Evolutionary conservation across 1,140 invertebrate species (phyloP).

Genomic region (Arctopsyche grandis): DNA sequence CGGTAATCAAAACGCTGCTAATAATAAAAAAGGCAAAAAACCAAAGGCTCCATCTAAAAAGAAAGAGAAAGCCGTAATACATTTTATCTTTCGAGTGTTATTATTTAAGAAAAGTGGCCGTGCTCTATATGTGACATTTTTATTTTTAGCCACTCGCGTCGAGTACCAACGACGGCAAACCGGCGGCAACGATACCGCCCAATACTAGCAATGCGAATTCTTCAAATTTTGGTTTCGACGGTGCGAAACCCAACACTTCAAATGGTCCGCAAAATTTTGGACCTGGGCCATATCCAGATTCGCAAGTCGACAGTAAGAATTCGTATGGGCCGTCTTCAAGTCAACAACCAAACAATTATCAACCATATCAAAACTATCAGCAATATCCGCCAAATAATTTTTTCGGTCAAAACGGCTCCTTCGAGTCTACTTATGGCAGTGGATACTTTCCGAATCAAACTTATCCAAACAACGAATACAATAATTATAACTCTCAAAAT

Average conservation of each 20-base stretch:
- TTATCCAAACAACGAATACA: constrained; percentile 60
- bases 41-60: constrained; percentile 51
- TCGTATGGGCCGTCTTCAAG: constrained; percentile 52
- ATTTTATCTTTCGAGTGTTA: constrained; percentile 28
- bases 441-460: constrained; percentile 61
- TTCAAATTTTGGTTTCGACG: constrained; percentile 33
- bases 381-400: constrained; percentile 56
- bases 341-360: constrained; percentile 56
- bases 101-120: not conserved
- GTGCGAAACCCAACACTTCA: constrained; percentile 33
- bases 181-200: constrained; percentile 75
- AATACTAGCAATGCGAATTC: constrained; percentile 62
- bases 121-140: not conserved
- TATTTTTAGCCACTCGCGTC: constrained; percentile 38
- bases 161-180: constrained; percentile 63
- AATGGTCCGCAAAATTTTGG: constrained; percentile 51
- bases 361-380: constrained; percentile 57
- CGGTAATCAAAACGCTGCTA: constrained; percentile 56
- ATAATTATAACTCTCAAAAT: constrained; percentile 56
- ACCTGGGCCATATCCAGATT: constrained; percentile 54
- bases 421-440: constrained; percentile 59
- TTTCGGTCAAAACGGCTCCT: constrained; percentile 56
- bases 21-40: constrained; percentile 60
- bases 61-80: constrained; percentile 57
- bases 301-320: constrained; percentile 55